phyloP scores from a whole-genome alignment of 2,888 invertebrate genomes.

The Torymus aiolomorphi region DNA sequence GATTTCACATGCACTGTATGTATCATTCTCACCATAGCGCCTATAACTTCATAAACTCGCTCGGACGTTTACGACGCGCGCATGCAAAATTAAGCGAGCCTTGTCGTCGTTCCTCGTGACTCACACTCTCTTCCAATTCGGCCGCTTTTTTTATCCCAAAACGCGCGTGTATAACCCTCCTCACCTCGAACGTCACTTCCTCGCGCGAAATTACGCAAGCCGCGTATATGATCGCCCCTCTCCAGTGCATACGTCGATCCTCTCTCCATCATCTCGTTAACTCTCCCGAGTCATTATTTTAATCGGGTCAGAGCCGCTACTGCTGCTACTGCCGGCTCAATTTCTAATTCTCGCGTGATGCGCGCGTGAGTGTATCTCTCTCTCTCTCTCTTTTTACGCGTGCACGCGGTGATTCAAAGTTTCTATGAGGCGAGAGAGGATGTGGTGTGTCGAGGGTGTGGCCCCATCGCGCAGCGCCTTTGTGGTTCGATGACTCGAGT shows the following conservation, averaged over 20 bases:
- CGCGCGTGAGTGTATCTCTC: neutral
- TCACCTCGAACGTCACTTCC: too few species aligned
- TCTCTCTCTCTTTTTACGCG: neutral
- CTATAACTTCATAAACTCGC: too few species aligned
- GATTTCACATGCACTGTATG: too few species aligned
- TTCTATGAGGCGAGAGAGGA: constrained; percentile 6
- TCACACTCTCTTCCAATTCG: too few species aligned
- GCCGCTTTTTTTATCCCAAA: too few species aligned
- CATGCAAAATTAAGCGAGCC: too few species aligned
- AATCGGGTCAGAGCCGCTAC: constrained; percentile 41
- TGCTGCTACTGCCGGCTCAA: neutral
- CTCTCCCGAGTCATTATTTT: constrained; percentile 44
- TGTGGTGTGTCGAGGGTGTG: constrained; percentile 12
- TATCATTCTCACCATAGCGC: too few species aligned
- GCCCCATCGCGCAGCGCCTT: neutral
- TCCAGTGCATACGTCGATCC: neutral
- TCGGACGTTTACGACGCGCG: too few species aligned
- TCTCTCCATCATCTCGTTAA: constrained; percentile 51
- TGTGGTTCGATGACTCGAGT: neutral
- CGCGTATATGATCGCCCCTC: neutral
- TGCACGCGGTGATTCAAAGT: constrained; percentile 6
- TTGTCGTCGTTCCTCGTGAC: too few species aligned
- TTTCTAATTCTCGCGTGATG: neutral
- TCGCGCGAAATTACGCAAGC: too few species aligned
- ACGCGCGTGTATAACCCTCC: too few species aligned